These are phyloP conservation scores for Scaptomyza flava DNA, from an alignment of 2,888 invertebrate species.

Conservation along the genomic window DNA sequence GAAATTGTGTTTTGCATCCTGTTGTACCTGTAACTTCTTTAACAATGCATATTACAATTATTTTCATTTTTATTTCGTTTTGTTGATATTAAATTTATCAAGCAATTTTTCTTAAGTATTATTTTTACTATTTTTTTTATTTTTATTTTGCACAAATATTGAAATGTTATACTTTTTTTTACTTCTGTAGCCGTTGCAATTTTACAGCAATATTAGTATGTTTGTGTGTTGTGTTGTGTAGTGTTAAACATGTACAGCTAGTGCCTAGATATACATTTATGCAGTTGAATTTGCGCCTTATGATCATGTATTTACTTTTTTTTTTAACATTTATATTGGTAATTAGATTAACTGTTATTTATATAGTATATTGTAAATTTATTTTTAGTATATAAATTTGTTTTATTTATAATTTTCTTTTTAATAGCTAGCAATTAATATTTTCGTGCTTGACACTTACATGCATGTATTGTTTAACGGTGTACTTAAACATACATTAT, in stretches of 20 bases:
- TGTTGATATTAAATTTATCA: slow-evolving; percentile 26
- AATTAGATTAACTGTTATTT: slow-evolving; percentile 41
- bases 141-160: slow-evolving; percentile 32
- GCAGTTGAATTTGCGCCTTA: slow-evolving; percentile 16
- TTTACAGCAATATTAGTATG: slow-evolving; percentile 27
- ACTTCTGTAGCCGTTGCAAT: slow-evolving; percentile 25
- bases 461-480: not conserved
- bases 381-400: slow-evolving; percentile 35
- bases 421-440: slow-evolving; percentile 42
- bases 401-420: slow-evolving; percentile 5
- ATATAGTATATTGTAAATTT: slow-evolving; percentile 51
- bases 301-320: slow-evolving; percentile 11
- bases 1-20: too few species aligned
- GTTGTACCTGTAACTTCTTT: slow-evolving; percentile 52
- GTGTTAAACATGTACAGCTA: slow-evolving; percentile 36
- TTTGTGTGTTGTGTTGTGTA: slow-evolving; percentile 17
- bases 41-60: slow-evolving; percentile 49
- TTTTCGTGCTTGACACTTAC: slow-evolving; percentile 37
- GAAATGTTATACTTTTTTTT: slow-evolving; percentile 31
- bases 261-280: slow-evolving; percentile 31
- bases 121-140: slow-evolving; percentile 5
- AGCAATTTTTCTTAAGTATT: slow-evolving; percentile 34
- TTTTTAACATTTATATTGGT: slow-evolving; percentile 48
- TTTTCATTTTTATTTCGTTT: slow-evolving; percentile 6
- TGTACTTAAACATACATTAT: slow-evolving; percentile 21